Evolutionary conservation across 2,113 vertebrate genomes (phyloP).

Genomic region (Girardinichthys multiradiatus): DNA sequence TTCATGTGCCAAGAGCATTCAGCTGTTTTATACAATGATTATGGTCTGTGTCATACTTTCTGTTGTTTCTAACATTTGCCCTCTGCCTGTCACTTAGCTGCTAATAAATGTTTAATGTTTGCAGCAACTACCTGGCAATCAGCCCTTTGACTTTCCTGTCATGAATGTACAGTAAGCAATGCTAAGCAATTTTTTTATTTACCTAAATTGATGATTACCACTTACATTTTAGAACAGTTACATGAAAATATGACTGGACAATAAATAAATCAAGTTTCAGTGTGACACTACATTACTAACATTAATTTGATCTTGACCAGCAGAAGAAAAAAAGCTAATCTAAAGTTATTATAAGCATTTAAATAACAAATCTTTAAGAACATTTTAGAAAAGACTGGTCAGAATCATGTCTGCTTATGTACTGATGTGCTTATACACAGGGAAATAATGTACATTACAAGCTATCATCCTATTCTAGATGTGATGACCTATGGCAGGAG

Average conservation of each 20-base stretch:
- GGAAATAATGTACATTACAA: too few relatives aligned
- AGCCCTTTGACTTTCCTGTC: not conserved
- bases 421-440: not conserved
- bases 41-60: not conserved
- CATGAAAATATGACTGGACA: not conserved
- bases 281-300: not conserved
- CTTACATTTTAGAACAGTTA: not conserved
- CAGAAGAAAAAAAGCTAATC: not conserved
- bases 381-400: too few relatives aligned
- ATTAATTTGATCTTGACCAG: not conserved
- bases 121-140: not conserved
- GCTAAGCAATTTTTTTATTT: not conserved
- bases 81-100: not conserved
- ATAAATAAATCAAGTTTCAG: not conserved
- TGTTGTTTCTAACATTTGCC: not conserved
- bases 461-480: too few relatives aligned
- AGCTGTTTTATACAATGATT: not conserved
- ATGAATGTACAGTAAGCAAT: not conserved
- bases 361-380: too few relatives aligned
- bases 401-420: not conserved
- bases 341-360: not conserved
- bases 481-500: too few relatives aligned
- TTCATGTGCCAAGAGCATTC: conserved; percentile 12
- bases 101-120: conserved; percentile 46
- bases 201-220: not conserved